These are phyloP conservation scores for Actinernus sp. DNA, from an alignment of 92 coral and sea anemone genomes.

Conservation along the genomic window DNA sequence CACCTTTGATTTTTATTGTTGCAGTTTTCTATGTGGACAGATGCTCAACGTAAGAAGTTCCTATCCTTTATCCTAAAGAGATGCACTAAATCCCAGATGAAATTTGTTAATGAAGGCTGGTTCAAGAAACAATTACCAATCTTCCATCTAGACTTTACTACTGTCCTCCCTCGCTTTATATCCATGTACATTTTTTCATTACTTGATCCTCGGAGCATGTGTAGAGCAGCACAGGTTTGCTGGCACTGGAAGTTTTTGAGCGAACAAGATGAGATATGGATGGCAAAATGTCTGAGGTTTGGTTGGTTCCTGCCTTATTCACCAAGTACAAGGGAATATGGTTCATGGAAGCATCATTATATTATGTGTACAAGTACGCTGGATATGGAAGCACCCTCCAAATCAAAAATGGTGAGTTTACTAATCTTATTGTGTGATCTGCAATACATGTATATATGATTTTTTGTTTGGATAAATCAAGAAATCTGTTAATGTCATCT, in stretches of 20 bases:
- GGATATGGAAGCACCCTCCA: conserved; percentile 78
- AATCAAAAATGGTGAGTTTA: conserved; percentile 75
- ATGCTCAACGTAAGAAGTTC: conserved; percentile 91
- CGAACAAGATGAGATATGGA: conserved; percentile 95
- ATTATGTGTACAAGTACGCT: conserved; percentile 85
- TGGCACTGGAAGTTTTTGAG: conserved; percentile 97
- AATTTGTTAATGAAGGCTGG: conserved; percentile 82
- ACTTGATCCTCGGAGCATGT: conserved; percentile 94
- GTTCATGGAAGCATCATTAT: conserved; percentile 96
- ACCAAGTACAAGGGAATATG: conserved; percentile 80
- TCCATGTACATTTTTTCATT: conserved; percentile 84
- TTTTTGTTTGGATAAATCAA: no score
- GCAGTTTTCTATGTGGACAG: conserved; percentile 96
- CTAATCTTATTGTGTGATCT: no score
- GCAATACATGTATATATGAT: no score
- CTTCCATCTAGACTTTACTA: conserved; percentile 81
- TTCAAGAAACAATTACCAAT: conserved; percentile 82
- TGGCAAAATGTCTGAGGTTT: conserved; percentile 81
- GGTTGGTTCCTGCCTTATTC: conserved; percentile 96
- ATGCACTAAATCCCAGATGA: conserved; percentile 83
- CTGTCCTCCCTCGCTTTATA: conserved; percentile 82
- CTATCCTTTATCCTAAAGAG: conserved; percentile 78
- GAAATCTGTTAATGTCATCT: no score
- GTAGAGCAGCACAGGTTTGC: conserved; percentile 85
- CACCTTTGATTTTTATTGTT: conserved; percentile 8